Evolutionary conservation across 2,797 vertebrate species (phyloP).

Genomic region (Emys orbicularis): DNA sequence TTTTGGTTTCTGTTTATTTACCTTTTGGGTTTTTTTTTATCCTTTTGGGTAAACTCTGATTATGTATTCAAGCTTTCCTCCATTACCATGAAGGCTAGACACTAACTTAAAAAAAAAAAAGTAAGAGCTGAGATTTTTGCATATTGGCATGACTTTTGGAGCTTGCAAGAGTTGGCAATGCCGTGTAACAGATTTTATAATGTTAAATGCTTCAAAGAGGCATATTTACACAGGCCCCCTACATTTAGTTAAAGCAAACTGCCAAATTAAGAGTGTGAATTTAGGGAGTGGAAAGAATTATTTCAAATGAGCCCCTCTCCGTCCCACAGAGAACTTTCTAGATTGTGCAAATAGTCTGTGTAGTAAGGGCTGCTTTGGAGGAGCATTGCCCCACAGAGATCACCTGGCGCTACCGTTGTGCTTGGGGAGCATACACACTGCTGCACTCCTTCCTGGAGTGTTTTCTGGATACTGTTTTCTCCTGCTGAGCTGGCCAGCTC

Average conservation of each 20-base stretch:
- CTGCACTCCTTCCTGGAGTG: background rate
- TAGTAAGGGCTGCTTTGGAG: background rate
- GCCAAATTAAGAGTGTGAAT: background rate
- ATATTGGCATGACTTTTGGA: background rate
- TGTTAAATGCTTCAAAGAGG: background rate
- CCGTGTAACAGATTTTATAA: background rate
- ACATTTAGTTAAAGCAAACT: background rate
- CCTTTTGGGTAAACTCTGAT: background rate
- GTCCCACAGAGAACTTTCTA: background rate
- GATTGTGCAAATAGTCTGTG: background rate
- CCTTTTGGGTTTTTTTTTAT: background rate
- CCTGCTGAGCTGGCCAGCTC: background rate
- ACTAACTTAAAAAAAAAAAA: background rate
- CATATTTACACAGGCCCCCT: background rate
- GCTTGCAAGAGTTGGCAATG: background rate
- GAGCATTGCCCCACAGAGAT: background rate
- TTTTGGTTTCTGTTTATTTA: background rate
- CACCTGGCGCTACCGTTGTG: background rate
- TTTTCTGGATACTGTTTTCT: background rate
- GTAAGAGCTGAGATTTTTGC: background rate
- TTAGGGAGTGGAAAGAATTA: background rate
- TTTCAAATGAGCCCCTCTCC: background rate
- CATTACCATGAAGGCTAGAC: background rate
- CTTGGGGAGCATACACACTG: background rate
- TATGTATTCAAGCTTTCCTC: background rate